A percentile compares a stretch with the other conserved stretches of the same genome.
Conservation (phyloP, 2,113 vertebrate genomes). For the Dipodomys stephensi region DNA sequence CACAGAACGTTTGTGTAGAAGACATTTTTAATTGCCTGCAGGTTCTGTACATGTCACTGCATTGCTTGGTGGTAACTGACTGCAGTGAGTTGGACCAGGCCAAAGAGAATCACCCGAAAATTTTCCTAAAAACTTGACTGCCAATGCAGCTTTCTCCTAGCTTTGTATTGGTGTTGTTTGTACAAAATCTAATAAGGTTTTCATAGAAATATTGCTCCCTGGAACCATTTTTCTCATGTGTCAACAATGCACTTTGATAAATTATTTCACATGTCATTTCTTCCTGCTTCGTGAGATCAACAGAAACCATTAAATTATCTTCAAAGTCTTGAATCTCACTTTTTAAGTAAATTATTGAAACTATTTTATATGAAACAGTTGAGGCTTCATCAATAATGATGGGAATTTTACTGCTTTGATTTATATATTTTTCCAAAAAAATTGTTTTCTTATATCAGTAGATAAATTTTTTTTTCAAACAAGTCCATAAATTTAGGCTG, state of each 20-base stretch:
- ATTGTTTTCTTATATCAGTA: slow-evolving; percentile 63
- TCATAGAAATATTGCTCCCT: slow-evolving; percentile 69
- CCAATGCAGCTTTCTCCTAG: background rate
- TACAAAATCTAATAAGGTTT: slow-evolving; percentile 67
- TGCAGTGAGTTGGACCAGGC: background rate
- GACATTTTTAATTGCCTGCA: slow-evolving; percentile 46
- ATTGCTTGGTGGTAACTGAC: slow-evolving; percentile 40
- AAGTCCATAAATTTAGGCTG: slow-evolving; percentile 71
- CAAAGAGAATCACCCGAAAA: slow-evolving; percentile 44
- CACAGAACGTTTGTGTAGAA: slow-evolving; percentile 31
- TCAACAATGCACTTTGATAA: slow-evolving; percentile 78
- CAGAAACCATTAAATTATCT: slow-evolving; percentile 79
- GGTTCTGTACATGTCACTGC: background rate
- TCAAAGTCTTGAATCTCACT: slow-evolving; percentile 73
- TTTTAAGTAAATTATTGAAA: slow-evolving; percentile 82
- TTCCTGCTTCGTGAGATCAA: slow-evolving; percentile 73
- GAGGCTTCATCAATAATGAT: slow-evolving; percentile 72
- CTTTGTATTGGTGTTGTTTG: slow-evolving; percentile 3
- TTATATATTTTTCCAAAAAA: slow-evolving; percentile 74
- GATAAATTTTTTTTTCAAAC: slow-evolving; percentile 75
- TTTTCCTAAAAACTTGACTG: slow-evolving; percentile 62
- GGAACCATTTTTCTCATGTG: slow-evolving; percentile 74
- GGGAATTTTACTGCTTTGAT: slow-evolving; percentile 77
- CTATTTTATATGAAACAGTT: slow-evolving; percentile 72
- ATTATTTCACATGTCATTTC: slow-evolving; percentile 77